These are phyloP conservation scores for Branchinecta sandiegonensis DNA, from an alignment of 2,888 invertebrate species.

Conservation along the genomic window DNA sequence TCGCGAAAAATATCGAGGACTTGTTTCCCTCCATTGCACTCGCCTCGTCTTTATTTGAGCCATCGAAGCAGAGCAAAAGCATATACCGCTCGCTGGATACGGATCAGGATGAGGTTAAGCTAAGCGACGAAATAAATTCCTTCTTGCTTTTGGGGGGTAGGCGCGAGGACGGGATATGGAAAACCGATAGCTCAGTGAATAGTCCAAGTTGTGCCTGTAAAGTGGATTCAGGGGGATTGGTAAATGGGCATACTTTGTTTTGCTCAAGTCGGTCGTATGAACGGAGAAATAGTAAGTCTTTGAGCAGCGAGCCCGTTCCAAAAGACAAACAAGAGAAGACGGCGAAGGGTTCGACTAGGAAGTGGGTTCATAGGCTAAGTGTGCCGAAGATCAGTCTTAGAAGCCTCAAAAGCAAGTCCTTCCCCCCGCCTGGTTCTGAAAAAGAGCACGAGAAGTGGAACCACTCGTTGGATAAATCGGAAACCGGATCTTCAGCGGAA, in stretches of 20 bases:
- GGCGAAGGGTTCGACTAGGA: background rate
- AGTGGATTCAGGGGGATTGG: background rate
- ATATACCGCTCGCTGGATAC: background rate
- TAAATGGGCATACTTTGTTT: background rate
- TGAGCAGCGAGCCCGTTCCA: background rate
- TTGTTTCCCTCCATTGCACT: slow-evolving; percentile 4
- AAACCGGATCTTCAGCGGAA: slow-evolving; percentile 6
- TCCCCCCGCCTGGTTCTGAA: slow-evolving; percentile 18
- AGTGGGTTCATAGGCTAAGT: slow-evolving; percentile 17
- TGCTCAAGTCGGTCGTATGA: slow-evolving; percentile 10
- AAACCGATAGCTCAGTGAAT: background rate
- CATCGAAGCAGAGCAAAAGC: background rate
- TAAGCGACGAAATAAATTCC: background rate
- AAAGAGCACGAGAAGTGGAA: background rate
- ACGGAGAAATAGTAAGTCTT: background rate
- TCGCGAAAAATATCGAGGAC: background rate
- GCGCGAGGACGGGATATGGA: background rate
- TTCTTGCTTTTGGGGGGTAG: background rate
- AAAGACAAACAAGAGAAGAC: slow-evolving; percentile 1
- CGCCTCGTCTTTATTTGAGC: slow-evolving; percentile 10
- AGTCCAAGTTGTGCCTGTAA: background rate
- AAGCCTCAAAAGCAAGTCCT: slow-evolving; percentile 18
- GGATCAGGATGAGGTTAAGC: background rate
- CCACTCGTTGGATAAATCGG: slow-evolving; percentile 2
- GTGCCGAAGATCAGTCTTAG: slow-evolving; percentile 18